phyloP scores from a whole-genome alignment of 2,888 invertebrate species.

The Brachynemurus nebulosus region DNA sequence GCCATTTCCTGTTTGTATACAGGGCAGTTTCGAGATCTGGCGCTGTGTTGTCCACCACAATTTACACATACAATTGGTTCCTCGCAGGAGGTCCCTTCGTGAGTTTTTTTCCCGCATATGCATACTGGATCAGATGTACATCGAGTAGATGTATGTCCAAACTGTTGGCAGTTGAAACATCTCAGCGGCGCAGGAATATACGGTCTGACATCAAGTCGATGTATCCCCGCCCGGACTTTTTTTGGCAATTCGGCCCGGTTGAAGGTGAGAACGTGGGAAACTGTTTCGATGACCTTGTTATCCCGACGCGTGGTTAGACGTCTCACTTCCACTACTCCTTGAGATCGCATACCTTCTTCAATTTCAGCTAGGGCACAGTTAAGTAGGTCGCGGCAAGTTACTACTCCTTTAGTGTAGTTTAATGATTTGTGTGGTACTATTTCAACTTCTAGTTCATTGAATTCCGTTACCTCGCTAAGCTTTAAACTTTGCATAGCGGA shows the following conservation, averaged over 20 bases:
- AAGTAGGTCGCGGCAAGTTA: constrained; percentile 16
- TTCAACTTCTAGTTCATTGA: neutral
- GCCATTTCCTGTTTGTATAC: neutral
- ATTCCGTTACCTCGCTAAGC: neutral
- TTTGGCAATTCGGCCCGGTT: constrained; percentile 13
- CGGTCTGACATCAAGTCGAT: constrained; percentile 13
- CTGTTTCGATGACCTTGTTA: constrained; percentile 10
- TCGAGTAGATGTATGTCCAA: constrained; percentile 12
- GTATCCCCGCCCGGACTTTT: constrained; percentile 13
- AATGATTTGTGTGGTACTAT: constrained; percentile 9
- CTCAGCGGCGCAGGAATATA: constrained; percentile 17
- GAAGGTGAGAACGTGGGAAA: constrained; percentile 16
- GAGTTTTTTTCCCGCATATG: constrained; percentile 12
- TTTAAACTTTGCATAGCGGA: neutral
- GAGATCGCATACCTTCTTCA: constrained; percentile 7
- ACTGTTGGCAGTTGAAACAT: constrained; percentile 11
- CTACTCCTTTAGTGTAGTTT: constrained; percentile 14
- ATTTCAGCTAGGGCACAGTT: constrained; percentile 16
- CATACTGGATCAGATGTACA: constrained; percentile 10
- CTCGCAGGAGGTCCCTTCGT: constrained; percentile 10
- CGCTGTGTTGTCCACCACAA: constrained; percentile 9
- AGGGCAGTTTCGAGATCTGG: constrained; percentile 1
- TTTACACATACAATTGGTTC: constrained; percentile 9
- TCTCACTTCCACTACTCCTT: constrained; percentile 14
- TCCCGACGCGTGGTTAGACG: constrained; percentile 11